Percentiles rank a stretch among this genome's conserved stretches.
phyloP scores from a whole-genome alignment of 2,888 invertebrate species.

The Galeruca laticollis region DNA sequence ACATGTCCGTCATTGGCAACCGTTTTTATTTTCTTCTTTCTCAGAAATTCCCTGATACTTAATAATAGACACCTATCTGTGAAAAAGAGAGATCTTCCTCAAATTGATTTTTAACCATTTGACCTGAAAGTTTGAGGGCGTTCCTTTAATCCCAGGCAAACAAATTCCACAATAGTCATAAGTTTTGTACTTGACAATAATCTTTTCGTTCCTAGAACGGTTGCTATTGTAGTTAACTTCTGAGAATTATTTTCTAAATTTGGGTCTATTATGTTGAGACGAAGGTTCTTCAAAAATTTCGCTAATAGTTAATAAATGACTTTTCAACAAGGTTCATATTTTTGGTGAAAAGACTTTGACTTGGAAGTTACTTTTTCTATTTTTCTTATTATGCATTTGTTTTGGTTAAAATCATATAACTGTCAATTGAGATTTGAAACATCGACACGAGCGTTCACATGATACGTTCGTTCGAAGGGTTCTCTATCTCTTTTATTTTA shows the following conservation, averaged over 20 bases:
- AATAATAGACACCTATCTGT: slow-evolving; percentile 34
- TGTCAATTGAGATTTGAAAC: no score
- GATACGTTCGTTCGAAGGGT: no score
- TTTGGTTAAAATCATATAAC: no score
- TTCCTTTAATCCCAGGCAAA: slow-evolving; percentile 43
- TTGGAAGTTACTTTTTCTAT: no score
- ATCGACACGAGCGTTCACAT: no score
- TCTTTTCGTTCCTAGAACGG: slow-evolving; percentile 44
- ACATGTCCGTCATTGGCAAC: neutral
- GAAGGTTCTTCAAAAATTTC: slow-evolving; percentile 17
- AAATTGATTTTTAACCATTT: slow-evolving; percentile 51
- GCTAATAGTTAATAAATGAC: neutral
- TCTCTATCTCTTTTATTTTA: no score
- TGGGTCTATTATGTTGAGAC: slow-evolving; percentile 20
- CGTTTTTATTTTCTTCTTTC: neutral
- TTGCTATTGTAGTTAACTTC: slow-evolving; percentile 41
- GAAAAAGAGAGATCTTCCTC: slow-evolving; percentile 37
- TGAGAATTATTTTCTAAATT: slow-evolving; percentile 30
- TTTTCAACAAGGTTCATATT: no score
- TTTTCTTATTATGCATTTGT: no score
- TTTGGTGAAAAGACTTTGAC: no score
- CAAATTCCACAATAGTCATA: slow-evolving; percentile 47
- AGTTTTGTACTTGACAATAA: slow-evolving; percentile 47
- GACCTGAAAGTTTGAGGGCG: slow-evolving; percentile 46
- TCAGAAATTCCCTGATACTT: neutral